Evolutionary conservation across 2,888 invertebrate species (phyloP).

Genomic region (Pharmacophagus antenor): DNA sequence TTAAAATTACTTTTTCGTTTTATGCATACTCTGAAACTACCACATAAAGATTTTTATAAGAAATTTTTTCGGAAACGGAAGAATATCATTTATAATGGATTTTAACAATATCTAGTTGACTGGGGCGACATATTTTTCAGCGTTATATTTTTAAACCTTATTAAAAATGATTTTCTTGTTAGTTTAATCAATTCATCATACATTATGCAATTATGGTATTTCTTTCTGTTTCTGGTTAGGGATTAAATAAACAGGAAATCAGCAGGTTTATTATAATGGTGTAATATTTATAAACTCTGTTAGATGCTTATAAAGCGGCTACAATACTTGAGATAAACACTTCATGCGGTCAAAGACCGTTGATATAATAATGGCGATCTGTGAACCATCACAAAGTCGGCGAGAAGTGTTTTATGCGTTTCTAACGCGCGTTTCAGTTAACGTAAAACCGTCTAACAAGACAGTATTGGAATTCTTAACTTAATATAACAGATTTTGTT

Average conservation of each 20-base stretch:
- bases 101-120: too few species aligned
- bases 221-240: too few species aligned
- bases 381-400: conserved; percentile 2
- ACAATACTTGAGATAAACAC: conserved; percentile 3
- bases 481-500: too few species aligned
- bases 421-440: neutral
- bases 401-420: neutral
- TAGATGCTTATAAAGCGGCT: neutral
- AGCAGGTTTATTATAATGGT: too few species aligned
- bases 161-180: too few species aligned
- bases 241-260: too few species aligned
- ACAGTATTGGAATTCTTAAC: too few species aligned
- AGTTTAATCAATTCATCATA: too few species aligned
- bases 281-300: neutral
- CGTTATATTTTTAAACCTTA: too few species aligned
- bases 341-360: conserved; percentile 9
- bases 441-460: neutral
- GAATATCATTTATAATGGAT: too few species aligned
- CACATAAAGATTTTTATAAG: neutral
- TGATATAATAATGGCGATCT: neutral
- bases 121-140: too few species aligned
- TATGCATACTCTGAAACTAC: neutral
- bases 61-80: neutral
- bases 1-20: conserved; percentile 1
- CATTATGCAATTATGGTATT: too few species aligned